phyloP scores from a whole-genome alignment of 2,113 vertebrate genomes.

The Semnopithecus entellus region DNA sequence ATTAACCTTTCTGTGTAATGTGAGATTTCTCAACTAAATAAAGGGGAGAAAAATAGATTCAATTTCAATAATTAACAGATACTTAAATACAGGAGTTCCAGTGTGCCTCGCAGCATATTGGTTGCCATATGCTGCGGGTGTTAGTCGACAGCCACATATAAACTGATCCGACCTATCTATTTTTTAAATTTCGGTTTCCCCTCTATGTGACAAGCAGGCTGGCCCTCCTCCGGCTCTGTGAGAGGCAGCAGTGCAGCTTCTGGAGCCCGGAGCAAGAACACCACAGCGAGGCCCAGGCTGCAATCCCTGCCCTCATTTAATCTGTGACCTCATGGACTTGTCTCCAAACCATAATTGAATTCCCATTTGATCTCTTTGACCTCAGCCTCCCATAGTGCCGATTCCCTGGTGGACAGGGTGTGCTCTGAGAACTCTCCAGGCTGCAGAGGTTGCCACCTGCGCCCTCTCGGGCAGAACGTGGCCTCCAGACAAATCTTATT shows the following conservation, averaged over 20 bases:
- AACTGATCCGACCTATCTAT: background rate
- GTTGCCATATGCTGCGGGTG: background rate
- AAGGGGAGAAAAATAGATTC: background rate
- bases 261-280: background rate
- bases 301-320: background rate
- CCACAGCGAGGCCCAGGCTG: background rate
- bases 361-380: constrained; percentile 47
- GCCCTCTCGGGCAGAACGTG: background rate
- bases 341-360: constrained; percentile 61
- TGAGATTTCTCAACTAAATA: constrained; percentile 50
- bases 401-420: background rate
- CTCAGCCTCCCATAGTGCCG: background rate
- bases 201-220: background rate
- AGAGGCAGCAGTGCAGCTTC: accelerated
- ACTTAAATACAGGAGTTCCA: background rate
- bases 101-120: background rate
- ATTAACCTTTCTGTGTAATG: constrained; percentile 62
- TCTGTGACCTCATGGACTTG: background rate
- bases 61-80: constrained; percentile 48
- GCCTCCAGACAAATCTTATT: background rate
- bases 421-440: accelerated
- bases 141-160: background rate
- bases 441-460: background rate
- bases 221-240: background rate
- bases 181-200: background rate